Evolutionary conservation across 2,797 vertebrate genomes (phyloP).

Genomic region (Myotis planiceps): DNA sequence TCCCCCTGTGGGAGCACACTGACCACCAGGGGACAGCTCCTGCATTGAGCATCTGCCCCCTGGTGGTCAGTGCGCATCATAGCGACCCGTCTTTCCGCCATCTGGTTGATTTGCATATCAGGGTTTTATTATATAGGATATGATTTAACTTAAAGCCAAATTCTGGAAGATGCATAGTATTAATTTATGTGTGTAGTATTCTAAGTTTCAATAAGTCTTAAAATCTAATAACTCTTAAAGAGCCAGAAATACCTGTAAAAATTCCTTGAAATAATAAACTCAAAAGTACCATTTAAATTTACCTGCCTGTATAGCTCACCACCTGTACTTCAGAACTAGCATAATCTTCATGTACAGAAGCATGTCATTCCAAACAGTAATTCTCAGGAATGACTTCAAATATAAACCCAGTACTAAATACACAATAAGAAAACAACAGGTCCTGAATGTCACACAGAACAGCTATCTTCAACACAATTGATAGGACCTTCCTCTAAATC

Average conservation of each 20-base stretch:
- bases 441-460: not conserved
- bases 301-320: not conserved
- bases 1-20: too few relatives aligned
- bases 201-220: constrained; percentile 45
- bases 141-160: constrained; percentile 36
- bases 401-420: not conserved
- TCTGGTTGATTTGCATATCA: too few relatives aligned
- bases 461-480: not conserved
- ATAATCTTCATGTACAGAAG: not conserved
- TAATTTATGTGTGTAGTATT: not conserved
- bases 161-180: not conserved
- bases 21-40: too few relatives aligned
- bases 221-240: not conserved
- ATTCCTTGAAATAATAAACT: not conserved
- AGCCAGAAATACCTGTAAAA: not conserved
- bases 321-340: constrained; percentile 22
- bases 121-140: not conserved
- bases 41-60: too few relatives aligned
- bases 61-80: too few relatives aligned
- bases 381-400: constrained; percentile 4
- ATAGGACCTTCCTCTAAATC: not conserved
- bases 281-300: not conserved
- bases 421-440: not conserved
- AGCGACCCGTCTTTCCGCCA: too few relatives aligned
- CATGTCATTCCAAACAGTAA: constrained; percentile 3